A percentile compares a stretch with the other conserved stretches of the same genome.
These are phyloP conservation scores for Neodiprion virginianus DNA, from an alignment of 1,140 invertebrate genomes.

Conservation along the genomic window DNA sequence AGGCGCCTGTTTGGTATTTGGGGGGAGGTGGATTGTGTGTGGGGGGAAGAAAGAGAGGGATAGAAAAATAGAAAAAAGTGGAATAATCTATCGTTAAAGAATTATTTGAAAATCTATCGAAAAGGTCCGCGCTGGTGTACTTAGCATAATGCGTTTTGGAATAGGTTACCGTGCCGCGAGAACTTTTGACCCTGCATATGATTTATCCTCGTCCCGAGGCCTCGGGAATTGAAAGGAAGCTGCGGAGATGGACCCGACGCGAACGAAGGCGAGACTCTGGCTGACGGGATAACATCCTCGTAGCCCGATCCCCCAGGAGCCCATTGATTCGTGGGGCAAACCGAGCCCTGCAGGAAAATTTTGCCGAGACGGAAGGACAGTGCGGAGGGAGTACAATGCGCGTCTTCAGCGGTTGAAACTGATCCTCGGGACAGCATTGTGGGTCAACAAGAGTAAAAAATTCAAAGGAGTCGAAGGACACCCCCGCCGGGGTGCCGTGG, in stretches of 20 bases:
- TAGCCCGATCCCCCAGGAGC: neutral
- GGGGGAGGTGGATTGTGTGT: neutral
- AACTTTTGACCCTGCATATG: constrained; percentile 3
- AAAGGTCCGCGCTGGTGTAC: neutral
- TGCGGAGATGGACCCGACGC: constrained; percentile 3
- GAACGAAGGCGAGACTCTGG: neutral
- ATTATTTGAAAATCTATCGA: constrained; percentile 8
- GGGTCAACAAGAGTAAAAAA: neutral
- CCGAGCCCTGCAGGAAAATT: neutral
- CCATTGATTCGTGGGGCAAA: neutral
- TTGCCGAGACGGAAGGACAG: neutral
- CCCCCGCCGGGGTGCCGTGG: neutral
- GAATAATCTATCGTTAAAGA: constrained; percentile 1
- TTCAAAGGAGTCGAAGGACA: neutral
- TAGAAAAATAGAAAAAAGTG: neutral
- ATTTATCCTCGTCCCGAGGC: neutral
- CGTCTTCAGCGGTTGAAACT: neutral
- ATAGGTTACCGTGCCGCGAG: constrained; percentile 4
- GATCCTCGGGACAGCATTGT: constrained; percentile 6
- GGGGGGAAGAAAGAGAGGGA: too few species aligned
- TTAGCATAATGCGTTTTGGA: constrained; percentile 7
- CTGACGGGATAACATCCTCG: neutral
- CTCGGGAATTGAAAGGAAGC: constrained; percentile 3
- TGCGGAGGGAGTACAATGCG: neutral
- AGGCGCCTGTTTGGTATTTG: neutral